A percentile compares a stretch with the other conserved stretches of the same genome.
Evolutionary conservation across 2,113 vertebrate species (phyloP).

Genomic region (Casuarius casuarius): DNA sequence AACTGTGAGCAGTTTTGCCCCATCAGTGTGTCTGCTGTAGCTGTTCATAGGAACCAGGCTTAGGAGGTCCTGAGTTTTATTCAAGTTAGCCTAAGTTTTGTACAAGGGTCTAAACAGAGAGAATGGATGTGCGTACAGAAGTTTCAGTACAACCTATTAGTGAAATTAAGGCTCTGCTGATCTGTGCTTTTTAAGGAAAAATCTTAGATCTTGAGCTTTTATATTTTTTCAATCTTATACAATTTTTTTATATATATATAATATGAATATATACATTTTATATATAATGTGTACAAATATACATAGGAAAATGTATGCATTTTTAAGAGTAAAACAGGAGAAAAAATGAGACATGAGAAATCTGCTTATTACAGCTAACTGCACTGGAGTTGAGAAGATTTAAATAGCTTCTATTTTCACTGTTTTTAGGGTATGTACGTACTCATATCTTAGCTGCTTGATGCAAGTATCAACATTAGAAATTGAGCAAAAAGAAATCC

Average conservation of each 20-base stretch:
- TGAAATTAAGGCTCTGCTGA: not conserved
- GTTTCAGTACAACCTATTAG: not conserved
- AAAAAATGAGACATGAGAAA: not conserved
- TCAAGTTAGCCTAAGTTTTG: not conserved
- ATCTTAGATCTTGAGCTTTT: not conserved
- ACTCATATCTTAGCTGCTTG: not conserved
- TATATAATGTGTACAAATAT: not conserved
- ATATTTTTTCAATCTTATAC: not conserved
- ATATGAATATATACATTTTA: not conserved
- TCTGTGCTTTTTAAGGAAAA: not conserved
- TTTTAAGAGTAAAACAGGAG: not conserved
- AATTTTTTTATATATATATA: not conserved
- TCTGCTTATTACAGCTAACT: not conserved
- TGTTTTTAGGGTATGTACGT: not conserved
- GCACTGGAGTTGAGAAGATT: not conserved
- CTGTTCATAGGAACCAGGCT: not conserved
- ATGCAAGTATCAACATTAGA: not conserved
- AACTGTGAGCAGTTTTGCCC: not conserved
- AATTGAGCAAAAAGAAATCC: not conserved
- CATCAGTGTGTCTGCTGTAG: not conserved
- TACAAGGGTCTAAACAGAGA: not conserved
- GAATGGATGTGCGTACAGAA: not conserved
- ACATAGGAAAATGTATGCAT: not conserved
- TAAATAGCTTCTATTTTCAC: not conserved
- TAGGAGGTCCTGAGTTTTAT: not conserved